Conservation (phyloP, 37 sponge, comb jelly and placozoan genomes). For the Tethya wilhelma region DNA sequence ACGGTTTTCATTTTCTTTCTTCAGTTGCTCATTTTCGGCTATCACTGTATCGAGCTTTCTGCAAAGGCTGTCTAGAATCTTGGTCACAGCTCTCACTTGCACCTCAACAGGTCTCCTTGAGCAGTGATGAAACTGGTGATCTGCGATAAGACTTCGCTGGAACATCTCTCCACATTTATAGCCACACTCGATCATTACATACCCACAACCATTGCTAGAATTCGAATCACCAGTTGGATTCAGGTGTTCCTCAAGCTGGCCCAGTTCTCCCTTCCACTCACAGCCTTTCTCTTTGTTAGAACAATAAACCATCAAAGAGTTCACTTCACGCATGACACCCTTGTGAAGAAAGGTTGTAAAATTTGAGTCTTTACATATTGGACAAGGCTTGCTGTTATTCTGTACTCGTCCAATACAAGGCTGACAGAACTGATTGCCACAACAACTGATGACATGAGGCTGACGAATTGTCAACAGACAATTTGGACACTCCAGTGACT, state of each 20-base stretch:
- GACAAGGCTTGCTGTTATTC: constrained; percentile 11
- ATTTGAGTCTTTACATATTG: constrained; percentile 6
- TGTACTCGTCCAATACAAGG: constrained; percentile 13
- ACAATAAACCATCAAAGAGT: constrained; percentile 7
- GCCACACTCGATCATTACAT: constrained; percentile 9
- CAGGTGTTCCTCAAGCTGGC: constrained; percentile 20
- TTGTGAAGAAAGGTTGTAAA: constrained; percentile 14
- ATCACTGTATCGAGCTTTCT: too few species aligned
- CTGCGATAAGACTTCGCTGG: constrained; percentile 1
- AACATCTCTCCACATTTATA: constrained; percentile 1
- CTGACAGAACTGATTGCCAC: constrained; percentile 38
- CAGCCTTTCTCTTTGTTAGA: constrained; percentile 21
- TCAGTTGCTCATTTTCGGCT: too few species aligned
- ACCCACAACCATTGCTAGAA: constrained; percentile 2
- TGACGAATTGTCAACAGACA: constrained; percentile 33
- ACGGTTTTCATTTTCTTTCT: too few species aligned
- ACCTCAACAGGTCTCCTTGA: neutral
- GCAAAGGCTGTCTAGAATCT: constrained; percentile 16
- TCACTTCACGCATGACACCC: constrained; percentile 12
- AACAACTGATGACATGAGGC: constrained; percentile 40
- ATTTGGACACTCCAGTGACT: constrained; percentile 17
- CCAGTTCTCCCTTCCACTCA: constrained; percentile 40
- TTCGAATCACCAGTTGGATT: neutral
- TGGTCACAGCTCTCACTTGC: constrained; percentile 31
- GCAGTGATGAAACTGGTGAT: constrained; percentile 12